These are phyloP conservation scores for Petrolisthes cinctipes DNA, from an alignment of 2,888 invertebrate species.

Conservation along the genomic window DNA sequence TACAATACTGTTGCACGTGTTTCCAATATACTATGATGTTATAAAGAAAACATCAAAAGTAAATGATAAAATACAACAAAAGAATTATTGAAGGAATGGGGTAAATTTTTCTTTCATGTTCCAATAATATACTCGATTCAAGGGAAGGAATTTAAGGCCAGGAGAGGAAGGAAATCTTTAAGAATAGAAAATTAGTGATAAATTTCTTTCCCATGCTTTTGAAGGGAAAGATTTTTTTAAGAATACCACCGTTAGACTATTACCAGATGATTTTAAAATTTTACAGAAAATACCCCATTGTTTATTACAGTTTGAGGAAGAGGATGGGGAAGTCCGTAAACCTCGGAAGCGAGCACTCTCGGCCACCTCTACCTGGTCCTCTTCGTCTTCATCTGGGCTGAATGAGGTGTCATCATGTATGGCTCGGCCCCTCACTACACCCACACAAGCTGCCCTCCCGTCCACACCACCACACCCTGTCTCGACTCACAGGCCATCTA, in stretches of 20 bases:
- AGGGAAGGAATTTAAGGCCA: too few relatives aligned
- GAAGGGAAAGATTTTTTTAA: too few relatives aligned
- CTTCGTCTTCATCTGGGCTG: conserved; percentile 18
- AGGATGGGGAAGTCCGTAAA: conserved; percentile 57
- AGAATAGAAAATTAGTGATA: too few relatives aligned
- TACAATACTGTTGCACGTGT: too few relatives aligned
- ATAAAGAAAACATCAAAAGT: too few relatives aligned
- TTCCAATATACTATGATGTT: too few relatives aligned
- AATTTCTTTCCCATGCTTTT: too few relatives aligned
- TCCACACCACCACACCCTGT: conserved; percentile 16
- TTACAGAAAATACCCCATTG: neutral
- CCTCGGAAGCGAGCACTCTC: conserved; percentile 58
- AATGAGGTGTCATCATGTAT: conserved; percentile 51
- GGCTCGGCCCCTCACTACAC: conserved; percentile 51
- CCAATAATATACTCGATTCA: too few relatives aligned
- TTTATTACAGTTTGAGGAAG: conserved; percentile 51
- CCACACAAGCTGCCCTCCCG: conserved; percentile 32
- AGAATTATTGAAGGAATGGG: too few relatives aligned
- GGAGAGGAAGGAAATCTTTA: too few relatives aligned
- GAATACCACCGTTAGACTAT: neutral
- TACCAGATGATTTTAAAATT: neutral
- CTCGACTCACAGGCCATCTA: conserved; percentile 14
- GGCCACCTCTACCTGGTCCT: conserved; percentile 51
- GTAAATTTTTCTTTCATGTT: too few relatives aligned
- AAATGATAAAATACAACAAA: too few relatives aligned